Evolutionary conservation across 2,113 vertebrate genomes (phyloP).

Genomic region (Gymnorhina tibicen): DNA sequence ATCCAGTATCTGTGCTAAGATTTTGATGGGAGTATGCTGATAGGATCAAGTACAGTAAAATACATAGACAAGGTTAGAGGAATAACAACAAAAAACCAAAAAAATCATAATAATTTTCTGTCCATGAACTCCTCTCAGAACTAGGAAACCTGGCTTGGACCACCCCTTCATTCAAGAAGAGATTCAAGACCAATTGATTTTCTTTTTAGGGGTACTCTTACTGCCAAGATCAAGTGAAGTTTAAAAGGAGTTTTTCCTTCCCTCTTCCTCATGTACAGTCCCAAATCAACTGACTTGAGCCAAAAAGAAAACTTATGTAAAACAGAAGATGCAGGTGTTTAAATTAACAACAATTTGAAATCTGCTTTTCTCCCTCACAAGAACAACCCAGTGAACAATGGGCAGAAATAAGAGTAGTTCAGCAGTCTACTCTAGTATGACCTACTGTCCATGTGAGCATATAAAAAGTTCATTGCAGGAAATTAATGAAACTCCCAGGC

Average conservation of each 20-base stretch:
- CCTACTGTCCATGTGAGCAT: not conserved
- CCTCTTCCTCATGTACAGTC: not conserved
- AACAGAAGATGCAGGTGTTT: not conserved
- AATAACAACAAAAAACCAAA: not conserved
- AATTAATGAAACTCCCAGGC: not conserved
- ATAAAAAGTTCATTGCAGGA: constrained; percentile 2
- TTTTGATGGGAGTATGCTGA: not conserved
- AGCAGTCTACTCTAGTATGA: not conserved
- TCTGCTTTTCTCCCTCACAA: not conserved
- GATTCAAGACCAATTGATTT: not conserved
- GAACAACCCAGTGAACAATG: not conserved
- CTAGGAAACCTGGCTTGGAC: not conserved
- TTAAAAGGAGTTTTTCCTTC: not conserved
- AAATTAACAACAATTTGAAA: not conserved
- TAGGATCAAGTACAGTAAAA: not conserved
- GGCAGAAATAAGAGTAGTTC: not conserved
- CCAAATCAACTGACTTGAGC: not conserved
- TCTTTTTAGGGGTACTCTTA: not conserved
- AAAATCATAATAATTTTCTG: not conserved
- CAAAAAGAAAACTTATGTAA: not conserved
- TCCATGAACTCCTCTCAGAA: not conserved
- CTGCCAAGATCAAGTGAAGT: not conserved
- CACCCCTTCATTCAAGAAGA: not conserved
- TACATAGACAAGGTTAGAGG: not conserved
- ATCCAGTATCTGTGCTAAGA: not conserved